phyloP scores from a whole-genome alignment of 2,888 invertebrate species.

The Achlya flavicornis region DNA sequence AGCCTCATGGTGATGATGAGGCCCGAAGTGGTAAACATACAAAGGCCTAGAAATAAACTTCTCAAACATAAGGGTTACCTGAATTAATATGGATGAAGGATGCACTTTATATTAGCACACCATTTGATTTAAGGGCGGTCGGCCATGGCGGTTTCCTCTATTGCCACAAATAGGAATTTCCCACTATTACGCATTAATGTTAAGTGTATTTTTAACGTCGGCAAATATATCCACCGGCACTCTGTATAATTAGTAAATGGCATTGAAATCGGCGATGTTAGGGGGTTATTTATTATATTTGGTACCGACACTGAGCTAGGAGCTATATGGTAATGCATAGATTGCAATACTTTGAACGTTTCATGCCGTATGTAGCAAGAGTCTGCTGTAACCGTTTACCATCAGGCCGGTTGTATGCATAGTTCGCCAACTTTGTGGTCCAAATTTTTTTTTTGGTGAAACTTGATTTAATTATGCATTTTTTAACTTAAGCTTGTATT shows the following conservation, averaged over 20 bases:
- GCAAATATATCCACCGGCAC: not conserved
- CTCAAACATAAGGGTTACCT: not conserved
- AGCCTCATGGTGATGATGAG: no score
- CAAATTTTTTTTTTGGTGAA: no score
- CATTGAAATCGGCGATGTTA: not conserved
- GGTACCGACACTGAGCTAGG: not conserved
- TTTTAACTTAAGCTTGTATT: no score
- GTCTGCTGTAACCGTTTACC: no score
- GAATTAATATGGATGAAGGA: not conserved
- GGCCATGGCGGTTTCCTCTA: constrained; percentile 18
- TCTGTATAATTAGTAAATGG: not conserved
- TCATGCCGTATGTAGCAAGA: no score
- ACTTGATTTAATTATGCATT: no score
- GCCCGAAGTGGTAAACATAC: no score
- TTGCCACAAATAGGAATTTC: constrained; percentile 17
- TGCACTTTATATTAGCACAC: not conserved
- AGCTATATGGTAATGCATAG: not conserved
- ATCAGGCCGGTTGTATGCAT: no score
- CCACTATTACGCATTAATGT: constrained; percentile 8
- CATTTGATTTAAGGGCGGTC: constrained; percentile 9
- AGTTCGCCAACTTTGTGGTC: no score
- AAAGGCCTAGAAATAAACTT: no score
- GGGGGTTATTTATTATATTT: not conserved
- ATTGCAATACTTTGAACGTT: no score
- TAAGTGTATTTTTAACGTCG: constrained; percentile 6